phyloP scores from a whole-genome alignment of 2,888 invertebrate species.

The Apotomis capreana region DNA sequence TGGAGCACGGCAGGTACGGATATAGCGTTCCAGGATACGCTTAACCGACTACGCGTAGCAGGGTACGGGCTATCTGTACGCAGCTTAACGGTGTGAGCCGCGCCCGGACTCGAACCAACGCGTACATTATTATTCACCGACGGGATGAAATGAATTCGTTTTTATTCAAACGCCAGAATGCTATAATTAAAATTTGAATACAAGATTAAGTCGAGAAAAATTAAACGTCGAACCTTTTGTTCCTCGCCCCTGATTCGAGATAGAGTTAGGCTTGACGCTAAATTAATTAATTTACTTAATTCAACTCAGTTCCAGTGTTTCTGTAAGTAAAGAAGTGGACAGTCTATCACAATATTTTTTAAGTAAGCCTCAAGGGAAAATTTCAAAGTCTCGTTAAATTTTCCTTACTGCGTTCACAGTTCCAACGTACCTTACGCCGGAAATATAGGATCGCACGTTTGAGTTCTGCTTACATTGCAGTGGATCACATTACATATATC shows the following conservation, averaged over 20 bases:
- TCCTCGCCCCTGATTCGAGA: slow-evolving; percentile 56
- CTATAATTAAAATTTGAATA: slow-evolving; percentile 83
- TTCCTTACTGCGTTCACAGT: too few relatives aligned
- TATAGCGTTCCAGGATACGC: too few relatives aligned
- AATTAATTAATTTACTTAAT: slow-evolving; percentile 31
- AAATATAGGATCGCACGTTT: too few relatives aligned
- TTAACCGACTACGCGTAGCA: too few relatives aligned
- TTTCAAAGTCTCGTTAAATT: too few relatives aligned
- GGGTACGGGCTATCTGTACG: too few relatives aligned
- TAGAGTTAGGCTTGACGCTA: slow-evolving; percentile 32
- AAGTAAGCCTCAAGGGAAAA: too few relatives aligned
- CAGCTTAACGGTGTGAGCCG: slow-evolving; percentile 57
- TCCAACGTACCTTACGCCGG: too few relatives aligned
- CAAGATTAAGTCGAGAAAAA: slow-evolving; percentile 79
- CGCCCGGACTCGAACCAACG: slow-evolving; percentile 57
- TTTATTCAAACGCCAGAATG: slow-evolving; percentile 81
- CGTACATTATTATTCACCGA: slow-evolving; percentile 78
- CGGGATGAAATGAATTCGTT: slow-evolving; percentile 77
- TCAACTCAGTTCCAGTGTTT: background rate
- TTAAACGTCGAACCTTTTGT: slow-evolving; percentile 66
- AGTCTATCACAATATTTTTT: too few relatives aligned
- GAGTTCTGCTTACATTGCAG: too few relatives aligned
- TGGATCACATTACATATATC: too few relatives aligned
- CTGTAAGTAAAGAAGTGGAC: background rate
- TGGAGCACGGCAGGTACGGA: too few relatives aligned